Conservation (phyloP, 2,888 invertebrate species). For the Microchrysa polita region DNA sequence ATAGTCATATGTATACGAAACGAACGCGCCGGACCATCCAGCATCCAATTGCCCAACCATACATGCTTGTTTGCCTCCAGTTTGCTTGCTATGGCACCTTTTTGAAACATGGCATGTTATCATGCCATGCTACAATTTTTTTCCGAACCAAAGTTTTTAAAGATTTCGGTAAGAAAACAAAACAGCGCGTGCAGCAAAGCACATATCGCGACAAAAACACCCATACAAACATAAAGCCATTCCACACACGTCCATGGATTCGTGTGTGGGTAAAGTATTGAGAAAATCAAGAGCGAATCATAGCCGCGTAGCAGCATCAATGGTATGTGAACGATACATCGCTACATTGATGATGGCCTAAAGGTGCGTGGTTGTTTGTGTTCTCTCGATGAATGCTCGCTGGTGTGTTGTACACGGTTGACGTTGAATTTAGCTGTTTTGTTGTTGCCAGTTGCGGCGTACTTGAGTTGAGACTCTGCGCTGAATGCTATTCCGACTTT, state of each 20-base stretch:
- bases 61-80: no score
- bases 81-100: not conserved
- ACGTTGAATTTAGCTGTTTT: not conserved
- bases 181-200: not conserved
- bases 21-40: not conserved
- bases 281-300: not conserved
- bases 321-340: not conserved
- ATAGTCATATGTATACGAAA: no score
- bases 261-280: no score
- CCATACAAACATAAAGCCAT: no score
- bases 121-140: constrained; percentile 23
- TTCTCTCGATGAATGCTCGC: not conserved
- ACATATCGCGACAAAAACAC: not conserved
- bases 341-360: not conserved
- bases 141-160: constrained; percentile 2
- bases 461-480: no score
- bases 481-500: no score
- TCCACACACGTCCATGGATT: no score
- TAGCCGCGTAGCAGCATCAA: not conserved
- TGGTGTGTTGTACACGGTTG: not conserved
- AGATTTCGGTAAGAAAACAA: not conserved
- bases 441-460: not conserved
- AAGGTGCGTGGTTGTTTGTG: constrained; percentile 16
- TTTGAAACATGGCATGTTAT: constrained; percentile 21
- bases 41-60: not conserved